Conservation (phyloP, 2,888 invertebrate genomes). For the Drosophila melanosoma region DNA sequence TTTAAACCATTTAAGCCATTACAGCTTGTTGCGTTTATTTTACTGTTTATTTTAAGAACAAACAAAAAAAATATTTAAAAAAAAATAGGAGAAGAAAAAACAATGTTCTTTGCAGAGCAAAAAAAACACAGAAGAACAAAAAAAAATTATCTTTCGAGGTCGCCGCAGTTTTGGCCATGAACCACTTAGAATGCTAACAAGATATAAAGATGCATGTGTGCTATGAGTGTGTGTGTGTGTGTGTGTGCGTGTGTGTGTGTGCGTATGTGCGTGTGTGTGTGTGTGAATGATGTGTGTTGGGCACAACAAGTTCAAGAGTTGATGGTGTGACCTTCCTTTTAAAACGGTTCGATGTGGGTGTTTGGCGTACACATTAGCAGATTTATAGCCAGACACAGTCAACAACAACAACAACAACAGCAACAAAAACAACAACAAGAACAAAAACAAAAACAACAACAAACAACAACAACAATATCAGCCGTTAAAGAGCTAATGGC, state of each 20-base stretch:
- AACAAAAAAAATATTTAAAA: neutral
- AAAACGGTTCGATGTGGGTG: conserved; percentile 6
- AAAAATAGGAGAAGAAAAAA: neutral
- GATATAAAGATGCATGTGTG: neutral
- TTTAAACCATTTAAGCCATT: neutral
- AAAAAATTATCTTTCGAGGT: conserved; percentile 47
- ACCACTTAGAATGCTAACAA: conserved; percentile 42
- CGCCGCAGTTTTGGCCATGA: conserved; percentile 61
- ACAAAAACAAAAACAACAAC: conserved; percentile 40
- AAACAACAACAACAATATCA: conserved; percentile 52
- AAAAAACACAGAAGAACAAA: conserved; percentile 19
- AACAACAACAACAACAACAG: conserved; percentile 47
- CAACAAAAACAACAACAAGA: conserved; percentile 42
- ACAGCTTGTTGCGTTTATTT: conserved; percentile 10
- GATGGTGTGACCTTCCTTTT: conserved; percentile 16
- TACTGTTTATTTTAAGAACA: conserved; percentile 29
- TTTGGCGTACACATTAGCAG: conserved; percentile 59
- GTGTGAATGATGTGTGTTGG: conserved; percentile 10
- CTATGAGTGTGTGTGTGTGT: neutral
- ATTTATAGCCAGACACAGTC: conserved; percentile 27
- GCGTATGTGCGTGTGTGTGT: neutral
- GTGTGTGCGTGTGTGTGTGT: neutral
- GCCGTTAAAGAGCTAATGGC: conserved; percentile 73
- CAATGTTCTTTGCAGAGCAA: conserved; percentile 33
- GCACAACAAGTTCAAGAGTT: conserved; percentile 20